These are phyloP conservation scores for Griposia aprilina DNA, from an alignment of 2,888 invertebrate species.

Conservation along the genomic window DNA sequence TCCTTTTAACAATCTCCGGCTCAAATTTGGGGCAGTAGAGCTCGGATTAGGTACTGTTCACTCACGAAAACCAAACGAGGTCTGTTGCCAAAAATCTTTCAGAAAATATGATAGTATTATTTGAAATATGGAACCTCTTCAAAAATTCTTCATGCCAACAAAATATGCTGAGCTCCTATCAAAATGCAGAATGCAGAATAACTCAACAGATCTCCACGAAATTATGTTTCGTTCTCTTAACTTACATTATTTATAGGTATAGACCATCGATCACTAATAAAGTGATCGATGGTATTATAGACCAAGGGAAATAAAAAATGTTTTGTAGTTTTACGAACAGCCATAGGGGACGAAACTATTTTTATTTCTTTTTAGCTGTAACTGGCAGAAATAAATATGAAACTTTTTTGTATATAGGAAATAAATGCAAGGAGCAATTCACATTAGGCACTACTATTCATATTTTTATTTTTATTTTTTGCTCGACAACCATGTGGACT, in stretches of 20 bases:
- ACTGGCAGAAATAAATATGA: not conserved
- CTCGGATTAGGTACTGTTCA: conserved; percentile 21
- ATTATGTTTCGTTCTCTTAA: conserved; percentile 39
- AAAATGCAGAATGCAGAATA: conserved; percentile 59
- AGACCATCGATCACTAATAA: too few species aligned
- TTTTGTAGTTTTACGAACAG: conserved; percentile 15
- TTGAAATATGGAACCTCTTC: conserved; percentile 41
- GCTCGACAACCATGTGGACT: too few species aligned
- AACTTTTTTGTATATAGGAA: not conserved
- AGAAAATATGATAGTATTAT: conserved; percentile 35
- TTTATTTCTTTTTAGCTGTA: not conserved
- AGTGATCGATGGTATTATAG: too few species aligned
- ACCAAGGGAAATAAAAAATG: conserved; percentile 20
- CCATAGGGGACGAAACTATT: not conserved
- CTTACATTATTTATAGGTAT: conserved; percentile 39
- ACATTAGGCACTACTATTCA: too few species aligned
- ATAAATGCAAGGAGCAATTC: too few species aligned
- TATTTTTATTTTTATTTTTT: too few species aligned
- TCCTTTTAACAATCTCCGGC: conserved; percentile 36
- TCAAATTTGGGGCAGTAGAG: conserved; percentile 17
- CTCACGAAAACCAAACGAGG: conserved; percentile 6
- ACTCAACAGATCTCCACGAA: conserved; percentile 48
- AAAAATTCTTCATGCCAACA: conserved; percentile 51
- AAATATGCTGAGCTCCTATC: conserved; percentile 50
- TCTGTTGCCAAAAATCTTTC: conserved; percentile 42